phyloP scores from a whole-genome alignment of 2,797 vertebrate genomes.

The Sphaeramia orbicularis region DNA sequence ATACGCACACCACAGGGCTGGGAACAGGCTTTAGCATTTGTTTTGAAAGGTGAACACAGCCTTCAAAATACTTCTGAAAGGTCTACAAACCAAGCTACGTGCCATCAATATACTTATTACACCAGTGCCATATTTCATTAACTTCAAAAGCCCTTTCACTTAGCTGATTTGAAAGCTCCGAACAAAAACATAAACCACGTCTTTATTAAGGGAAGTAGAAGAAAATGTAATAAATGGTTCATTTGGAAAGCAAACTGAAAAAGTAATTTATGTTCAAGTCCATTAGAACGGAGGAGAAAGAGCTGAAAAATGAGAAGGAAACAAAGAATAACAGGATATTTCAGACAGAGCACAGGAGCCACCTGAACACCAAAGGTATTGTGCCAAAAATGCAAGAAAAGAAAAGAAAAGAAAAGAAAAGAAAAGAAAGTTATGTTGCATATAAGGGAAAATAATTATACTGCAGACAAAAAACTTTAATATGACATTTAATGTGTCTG shows the following conservation, averaged over 20 bases:
- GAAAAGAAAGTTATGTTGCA: no score
- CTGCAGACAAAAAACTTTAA: no score
- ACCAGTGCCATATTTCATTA: constrained; percentile 64
- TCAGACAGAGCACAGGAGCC: constrained; percentile 2
- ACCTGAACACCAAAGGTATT: neutral
- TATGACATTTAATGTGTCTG: no score
- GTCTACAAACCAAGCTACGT: constrained; percentile 20
- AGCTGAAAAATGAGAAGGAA: constrained; percentile 14
- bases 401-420: no score
- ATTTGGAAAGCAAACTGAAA: constrained; percentile 38
- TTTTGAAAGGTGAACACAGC: constrained; percentile 13
- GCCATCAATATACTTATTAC: constrained; percentile 61
- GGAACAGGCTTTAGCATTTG: constrained; percentile 1
- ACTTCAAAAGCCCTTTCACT: constrained; percentile 52
- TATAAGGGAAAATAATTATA: no score
- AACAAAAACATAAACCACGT: constrained; percentile 58
- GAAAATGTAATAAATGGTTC: constrained; percentile 62
- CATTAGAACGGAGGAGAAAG: constrained; percentile 7
- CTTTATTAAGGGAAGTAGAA: constrained; percentile 59
- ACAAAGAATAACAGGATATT: constrained; percentile 17
- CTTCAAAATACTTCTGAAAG: constrained; percentile 28
- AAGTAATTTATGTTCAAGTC: constrained; percentile 9
- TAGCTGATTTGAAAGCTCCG: constrained; percentile 51
- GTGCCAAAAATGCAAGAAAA: constrained; percentile 5
- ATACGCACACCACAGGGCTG: neutral